Percentiles rank a stretch among this genome's conserved stretches.
These are phyloP conservation scores for Pedionomus torquatus DNA, from an alignment of 2,113 vertebrate genomes.

Conservation along the genomic window DNA sequence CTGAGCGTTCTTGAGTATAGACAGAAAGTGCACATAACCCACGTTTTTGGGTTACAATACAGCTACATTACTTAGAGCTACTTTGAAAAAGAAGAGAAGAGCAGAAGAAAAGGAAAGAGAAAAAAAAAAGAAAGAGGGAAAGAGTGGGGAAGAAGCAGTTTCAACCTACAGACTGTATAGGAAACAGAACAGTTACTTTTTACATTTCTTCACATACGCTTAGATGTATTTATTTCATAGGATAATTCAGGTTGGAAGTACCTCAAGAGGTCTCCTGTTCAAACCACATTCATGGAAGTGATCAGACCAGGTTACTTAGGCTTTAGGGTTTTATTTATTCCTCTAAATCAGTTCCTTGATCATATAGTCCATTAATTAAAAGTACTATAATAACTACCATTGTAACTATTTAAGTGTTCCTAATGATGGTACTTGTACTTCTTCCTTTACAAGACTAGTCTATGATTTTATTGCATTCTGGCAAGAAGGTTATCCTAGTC, in stretches of 20 bases:
- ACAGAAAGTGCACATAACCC: background rate
- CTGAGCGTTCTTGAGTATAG: background rate
- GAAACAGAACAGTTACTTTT: background rate
- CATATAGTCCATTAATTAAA: no score
- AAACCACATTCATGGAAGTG: background rate
- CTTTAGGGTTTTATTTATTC: background rate
- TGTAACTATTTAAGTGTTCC: background rate
- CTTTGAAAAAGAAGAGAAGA: background rate
- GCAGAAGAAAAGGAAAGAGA: background rate
- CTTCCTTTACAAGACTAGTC: background rate
- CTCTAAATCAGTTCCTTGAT: background rate
- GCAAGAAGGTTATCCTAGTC: background rate
- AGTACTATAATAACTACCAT: background rate
- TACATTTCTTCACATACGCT: background rate
- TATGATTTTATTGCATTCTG: background rate
- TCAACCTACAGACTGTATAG: background rate
- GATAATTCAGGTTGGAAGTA: background rate
- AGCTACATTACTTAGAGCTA: background rate
- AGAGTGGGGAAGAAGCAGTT: fast-evolving
- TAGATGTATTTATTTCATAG: background rate
- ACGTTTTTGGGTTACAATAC: background rate
- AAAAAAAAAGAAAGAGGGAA: fast-evolving
- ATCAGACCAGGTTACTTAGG: background rate
- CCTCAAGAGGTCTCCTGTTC: fast-evolving
- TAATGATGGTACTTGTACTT: background rate